phyloP scores from a whole-genome alignment of 2,888 invertebrate species.

The Andrena bicolor region DNA sequence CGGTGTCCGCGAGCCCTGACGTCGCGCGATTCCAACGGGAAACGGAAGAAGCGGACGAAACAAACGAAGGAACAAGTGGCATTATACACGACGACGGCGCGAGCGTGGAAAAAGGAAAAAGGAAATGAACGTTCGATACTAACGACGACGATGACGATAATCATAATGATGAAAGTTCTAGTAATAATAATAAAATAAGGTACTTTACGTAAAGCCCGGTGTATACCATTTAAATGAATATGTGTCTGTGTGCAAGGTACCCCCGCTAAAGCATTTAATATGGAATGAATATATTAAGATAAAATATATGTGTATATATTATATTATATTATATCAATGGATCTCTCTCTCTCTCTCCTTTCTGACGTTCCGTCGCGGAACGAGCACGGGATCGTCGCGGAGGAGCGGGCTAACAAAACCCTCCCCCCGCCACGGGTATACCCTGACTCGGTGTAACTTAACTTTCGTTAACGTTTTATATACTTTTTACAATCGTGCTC shows the following conservation, averaged over 20 bases:
- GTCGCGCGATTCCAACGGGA: slow-evolving; percentile 13
- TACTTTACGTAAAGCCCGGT: slow-evolving; percentile 83
- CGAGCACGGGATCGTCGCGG: slow-evolving; percentile 69
- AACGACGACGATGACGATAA: slow-evolving; percentile 45
- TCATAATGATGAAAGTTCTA: slow-evolving; percentile 37
- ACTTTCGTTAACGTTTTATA: slow-evolving; percentile 42
- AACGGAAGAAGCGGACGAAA: slow-evolving; percentile 10
- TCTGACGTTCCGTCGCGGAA: slow-evolving; percentile 70
- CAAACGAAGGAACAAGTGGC: slow-evolving; percentile 10
- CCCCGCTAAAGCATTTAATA: slow-evolving; percentile 81
- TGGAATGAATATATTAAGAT: slow-evolving; percentile 84
- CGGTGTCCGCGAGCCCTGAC: slow-evolving; percentile 9
- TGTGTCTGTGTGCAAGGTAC: slow-evolving; percentile 78
- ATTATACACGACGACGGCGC: slow-evolving; percentile 15
- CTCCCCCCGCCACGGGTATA: slow-evolving; percentile 43
- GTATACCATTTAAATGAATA: slow-evolving; percentile 78
- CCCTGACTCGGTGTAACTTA: slow-evolving; percentile 56
- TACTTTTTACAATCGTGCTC: slow-evolving; percentile 51
- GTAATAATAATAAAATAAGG: slow-evolving; percentile 76
- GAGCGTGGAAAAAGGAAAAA: slow-evolving; percentile 24
- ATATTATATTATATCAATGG: slow-evolving; percentile 79
- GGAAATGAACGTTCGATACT: slow-evolving; percentile 35
- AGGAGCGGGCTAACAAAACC: slow-evolving; percentile 56
- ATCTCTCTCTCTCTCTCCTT: slow-evolving; percentile 62
- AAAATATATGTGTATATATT: slow-evolving; percentile 78